A percentile compares a stretch with the other conserved stretches of the same genome.
phyloP scores from a whole-genome alignment of 2,888 invertebrate species.

The Volucella inanis region DNA sequence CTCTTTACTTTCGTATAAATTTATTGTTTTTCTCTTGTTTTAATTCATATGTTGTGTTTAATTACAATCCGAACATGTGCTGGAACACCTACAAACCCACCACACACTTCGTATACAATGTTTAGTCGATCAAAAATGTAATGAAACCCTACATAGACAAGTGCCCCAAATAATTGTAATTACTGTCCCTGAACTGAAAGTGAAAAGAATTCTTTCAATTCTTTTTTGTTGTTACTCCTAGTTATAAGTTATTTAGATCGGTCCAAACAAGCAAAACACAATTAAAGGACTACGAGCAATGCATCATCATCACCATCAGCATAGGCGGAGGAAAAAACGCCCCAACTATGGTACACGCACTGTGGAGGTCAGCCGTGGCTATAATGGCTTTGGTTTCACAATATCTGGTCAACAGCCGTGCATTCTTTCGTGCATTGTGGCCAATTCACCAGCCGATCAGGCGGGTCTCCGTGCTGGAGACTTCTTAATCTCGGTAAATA shows the following conservation, averaged over 20 bases:
- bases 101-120: not conserved
- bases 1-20: constrained; percentile 44
- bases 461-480: constrained; percentile 96
- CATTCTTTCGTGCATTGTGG: constrained; percentile 95
- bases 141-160: constrained; percentile 43
- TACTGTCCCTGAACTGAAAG: constrained; percentile 55
- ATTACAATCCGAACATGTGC: not conserved
- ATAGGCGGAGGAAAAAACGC: constrained; percentile 86
- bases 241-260: constrained; percentile 6
- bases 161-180: constrained; percentile 48
- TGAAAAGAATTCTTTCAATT: constrained; percentile 40
- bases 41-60: constrained; percentile 27
- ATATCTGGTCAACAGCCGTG: constrained; percentile 98
- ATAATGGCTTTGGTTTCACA: constrained; percentile 98
- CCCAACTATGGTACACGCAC: constrained; percentile 85
- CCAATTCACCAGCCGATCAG: constrained; percentile 94
- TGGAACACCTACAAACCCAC: not conserved
- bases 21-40: constrained; percentile 50
- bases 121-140: constrained; percentile 3
- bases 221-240: constrained; percentile 28
- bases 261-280: not conserved
- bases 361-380: constrained; percentile 93
- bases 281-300: constrained; percentile 17
- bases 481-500: constrained; percentile 95
- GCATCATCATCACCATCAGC: constrained; percentile 79